Percentiles rank a stretch among this genome's conserved stretches.
These are phyloP conservation scores for Rhysida immarginata DNA, from an alignment of 1,140 invertebrate species.

Conservation along the genomic window DNA sequence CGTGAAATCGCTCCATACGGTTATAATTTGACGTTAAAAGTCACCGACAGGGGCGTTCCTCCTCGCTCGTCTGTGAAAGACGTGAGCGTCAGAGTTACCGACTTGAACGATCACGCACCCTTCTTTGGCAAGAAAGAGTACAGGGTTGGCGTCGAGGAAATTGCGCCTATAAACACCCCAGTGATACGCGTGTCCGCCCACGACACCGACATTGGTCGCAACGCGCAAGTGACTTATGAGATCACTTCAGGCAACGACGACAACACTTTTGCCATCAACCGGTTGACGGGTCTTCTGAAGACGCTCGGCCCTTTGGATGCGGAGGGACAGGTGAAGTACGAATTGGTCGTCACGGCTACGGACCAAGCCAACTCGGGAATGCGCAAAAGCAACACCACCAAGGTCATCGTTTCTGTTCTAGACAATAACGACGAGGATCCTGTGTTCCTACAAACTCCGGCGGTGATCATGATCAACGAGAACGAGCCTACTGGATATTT, in stretches of 20 bases:
- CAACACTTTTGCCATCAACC: conserved; percentile 69
- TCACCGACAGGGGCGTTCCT: conserved; percentile 65
- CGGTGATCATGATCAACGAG: conserved; percentile 45
- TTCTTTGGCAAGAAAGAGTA: conserved; percentile 78
- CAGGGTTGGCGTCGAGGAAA: conserved; percentile 72
- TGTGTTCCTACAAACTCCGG: conserved; percentile 59
- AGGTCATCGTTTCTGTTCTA: conserved; percentile 66
- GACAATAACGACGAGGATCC: conserved; percentile 90
- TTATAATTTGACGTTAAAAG: conserved; percentile 72
- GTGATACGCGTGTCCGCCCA: conserved; percentile 69
- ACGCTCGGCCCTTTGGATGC: conserved; percentile 70
- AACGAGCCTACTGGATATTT: conserved; percentile 70
- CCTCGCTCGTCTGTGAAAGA: conserved; percentile 52
- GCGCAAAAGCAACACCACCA: conserved; percentile 68
- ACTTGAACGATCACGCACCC: conserved; percentile 69
- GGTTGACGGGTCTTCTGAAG: conserved; percentile 74
- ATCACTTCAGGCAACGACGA: conserved; percentile 79
- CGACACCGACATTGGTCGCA: conserved; percentile 64
- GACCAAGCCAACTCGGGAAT: conserved; percentile 72
- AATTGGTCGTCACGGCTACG: conserved; percentile 74
- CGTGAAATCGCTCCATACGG: conserved; percentile 54
- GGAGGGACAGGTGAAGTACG: conserved; percentile 73
- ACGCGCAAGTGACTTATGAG: conserved; percentile 66
- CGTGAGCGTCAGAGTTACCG: conserved; percentile 57
- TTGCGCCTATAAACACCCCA: conserved; percentile 70